Evolutionary conservation across 1,140 invertebrate species (phyloP), one percentile per base, ranked within the genome.

Genomic region (Dendrolimus kikuchii): DNA sequence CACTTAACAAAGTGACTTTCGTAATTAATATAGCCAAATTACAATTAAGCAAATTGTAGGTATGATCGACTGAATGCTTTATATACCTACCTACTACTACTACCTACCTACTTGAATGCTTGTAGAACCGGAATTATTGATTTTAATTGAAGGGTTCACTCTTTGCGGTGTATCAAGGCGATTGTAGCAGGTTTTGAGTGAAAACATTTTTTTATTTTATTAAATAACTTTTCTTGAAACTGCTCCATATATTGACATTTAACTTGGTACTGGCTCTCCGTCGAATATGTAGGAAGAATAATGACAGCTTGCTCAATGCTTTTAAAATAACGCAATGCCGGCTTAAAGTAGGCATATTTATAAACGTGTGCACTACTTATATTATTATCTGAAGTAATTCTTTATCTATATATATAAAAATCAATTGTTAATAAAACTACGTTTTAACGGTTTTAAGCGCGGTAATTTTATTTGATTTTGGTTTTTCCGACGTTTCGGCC

Each of bases 161-260:
- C 64, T 53, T 64, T 62, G 59, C 64, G 60, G 63, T 65, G 71
- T 76, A 64, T 74, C 67, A 78, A 74, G 68, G 77, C 68, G 79
- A 77, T 69, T 69, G 63, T 62, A 52, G 61, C 72, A 55, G 63
- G 60, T 66, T 69, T 78, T 65, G 70, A 78, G 75, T 77, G 77
- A 82, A 82, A 78, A 72, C 66, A 75, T 57, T 66, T 59, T 59
- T 56, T 48, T n/a, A n/a, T n/a, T 75, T 69, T 66, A 71, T 68
- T 76, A 71, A 64, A 68, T 74, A 70, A 74, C 70, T 74, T 83
- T 77, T 69, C 71, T 80, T 76, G 67, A 64, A 57, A 62, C 54
- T 73, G 79, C 69, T 82, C 76, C 67, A 74, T 66, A 72, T 82
- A 79, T 71, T 75, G 75, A 77, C 72, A 74, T 78, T 77, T 77